These are phyloP conservation scores for Cabera pusaria DNA, from an alignment of 2,888 invertebrate species.

Conservation along the genomic window DNA sequence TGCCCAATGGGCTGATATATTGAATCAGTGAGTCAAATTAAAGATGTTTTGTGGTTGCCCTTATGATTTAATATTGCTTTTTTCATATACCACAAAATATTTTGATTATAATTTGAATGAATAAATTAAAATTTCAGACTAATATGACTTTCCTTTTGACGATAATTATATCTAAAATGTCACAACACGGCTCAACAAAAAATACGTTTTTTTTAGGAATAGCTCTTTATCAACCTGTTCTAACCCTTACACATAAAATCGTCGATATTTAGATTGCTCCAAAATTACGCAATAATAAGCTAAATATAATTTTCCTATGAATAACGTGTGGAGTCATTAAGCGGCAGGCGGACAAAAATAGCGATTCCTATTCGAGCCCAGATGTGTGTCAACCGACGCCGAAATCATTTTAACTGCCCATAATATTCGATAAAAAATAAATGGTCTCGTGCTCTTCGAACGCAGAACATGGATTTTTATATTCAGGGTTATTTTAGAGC, in stretches of 20 bases:
- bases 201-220: too few relatives aligned
- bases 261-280: constrained; percentile 30
- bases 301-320: constrained; percentile 57
- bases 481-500: not conserved
- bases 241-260: constrained; percentile 17
- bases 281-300: constrained; percentile 52
- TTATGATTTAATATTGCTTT: too few relatives aligned
- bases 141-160: too few relatives aligned
- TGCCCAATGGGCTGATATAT: constrained; percentile 32
- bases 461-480: not conserved
- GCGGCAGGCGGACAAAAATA: constrained; percentile 67
- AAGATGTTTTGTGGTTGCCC: too few relatives aligned
- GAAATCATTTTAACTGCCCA: constrained; percentile 58
- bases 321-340: constrained; percentile 67
- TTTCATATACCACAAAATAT: too few relatives aligned
- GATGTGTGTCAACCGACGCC: constrained; percentile 73
- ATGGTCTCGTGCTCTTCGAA: constrained; percentile 35
- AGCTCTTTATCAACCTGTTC: too few relatives aligned
- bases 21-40: constrained; percentile 33
- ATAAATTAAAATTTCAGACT: too few relatives aligned
- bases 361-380: constrained; percentile 62
- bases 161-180: too few relatives aligned
- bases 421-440: constrained; percentile 47
- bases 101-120: too few relatives aligned
- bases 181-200: too few relatives aligned